Base-by-base conservation (phyloP, 1,140 invertebrate genomes). In the Drosophila carrolli region DNA sequence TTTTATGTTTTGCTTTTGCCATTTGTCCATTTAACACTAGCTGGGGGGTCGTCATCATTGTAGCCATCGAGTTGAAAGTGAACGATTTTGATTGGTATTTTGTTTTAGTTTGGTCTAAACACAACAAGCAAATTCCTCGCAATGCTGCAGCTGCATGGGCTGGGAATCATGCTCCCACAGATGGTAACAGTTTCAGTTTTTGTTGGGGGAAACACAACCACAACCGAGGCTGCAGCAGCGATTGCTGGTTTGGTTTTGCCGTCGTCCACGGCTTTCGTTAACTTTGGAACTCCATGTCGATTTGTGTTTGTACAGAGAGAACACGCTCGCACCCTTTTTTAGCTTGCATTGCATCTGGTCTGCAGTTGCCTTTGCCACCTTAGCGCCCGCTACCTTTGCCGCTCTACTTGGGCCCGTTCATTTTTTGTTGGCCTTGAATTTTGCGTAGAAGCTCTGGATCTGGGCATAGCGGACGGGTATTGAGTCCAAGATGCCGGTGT, bases 371-470 rank as follows among this genome's bases (percentile, higher is more conserved):
- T 81, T 74, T 82, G 82, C 82, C 78, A 75, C 75, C 78, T 77
- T 76, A 74, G 68, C 56, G 70, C 70, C 70, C 70, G 56, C 70
- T 73, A 60, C 56, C 73, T 70, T 73, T 61, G 63, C 82, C 70
- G 65, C 61, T 70, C 44, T 40, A 14, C 65, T 29, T 14, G 37
- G 55, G 51, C 44, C 63, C 65, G 55, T 66, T 92, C 91, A 92
- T 90, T 92, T 92, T 84, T 92, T 92, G 68, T 90, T 91, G 44
- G 80, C 82, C 86, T 92, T 92, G 46, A 91, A 92, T 59, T 92
- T 92, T 41, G 85, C 68, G 78, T 92, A 92, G 80, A 92, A 92
- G 68, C 85, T 92, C 41, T 83, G 79, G 55, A 93, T 92, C 63
- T 92, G 92, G 53, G 90, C 91, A 71, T 91, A 81, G 60, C 92